A percentile compares a stretch with the other conserved stretches of the same genome.
These are phyloP conservation scores for Loris lydekkerianus DNA, from an alignment of 2,797 vertebrate genomes.

Conservation along the genomic window DNA sequence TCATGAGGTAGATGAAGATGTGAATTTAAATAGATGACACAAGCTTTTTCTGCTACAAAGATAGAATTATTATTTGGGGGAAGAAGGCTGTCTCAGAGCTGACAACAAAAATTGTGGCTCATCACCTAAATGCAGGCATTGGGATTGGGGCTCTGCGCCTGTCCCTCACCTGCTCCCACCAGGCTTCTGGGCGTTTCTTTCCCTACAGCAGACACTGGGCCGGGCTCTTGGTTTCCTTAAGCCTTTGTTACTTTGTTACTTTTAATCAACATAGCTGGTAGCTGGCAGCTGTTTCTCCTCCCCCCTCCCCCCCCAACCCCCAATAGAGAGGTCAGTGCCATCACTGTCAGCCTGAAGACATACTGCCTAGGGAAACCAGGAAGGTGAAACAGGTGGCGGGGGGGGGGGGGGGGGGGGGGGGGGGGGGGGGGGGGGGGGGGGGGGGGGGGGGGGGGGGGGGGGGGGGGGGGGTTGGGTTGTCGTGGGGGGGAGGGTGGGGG, in stretches of 20 bases:
- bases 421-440: no score
- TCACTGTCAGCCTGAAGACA: background rate
- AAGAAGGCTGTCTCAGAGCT: background rate
- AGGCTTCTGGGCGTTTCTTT: background rate
- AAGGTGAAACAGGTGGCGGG: background rate
- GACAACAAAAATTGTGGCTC: background rate
- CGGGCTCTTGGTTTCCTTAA: background rate
- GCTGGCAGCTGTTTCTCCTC: background rate
- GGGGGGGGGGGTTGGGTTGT: no score
- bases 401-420: no score
- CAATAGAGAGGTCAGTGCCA: background rate
- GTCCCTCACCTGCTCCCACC: background rate
- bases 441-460: no score
- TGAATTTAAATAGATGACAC: slow-evolving; percentile 29
- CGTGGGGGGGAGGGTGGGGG: no score
- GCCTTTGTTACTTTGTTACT: background rate
- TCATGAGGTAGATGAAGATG: background rate
- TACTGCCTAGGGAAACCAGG: background rate
- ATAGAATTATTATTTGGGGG: background rate
- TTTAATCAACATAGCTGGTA: background rate
- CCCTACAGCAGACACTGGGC: background rate
- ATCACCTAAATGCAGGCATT: background rate
- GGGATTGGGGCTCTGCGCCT: background rate
- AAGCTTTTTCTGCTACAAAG: slow-evolving; percentile 6
- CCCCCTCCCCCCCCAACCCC: background rate